Evolutionary conservation across 2,797 vertebrate species (phyloP).

Genomic region (Oryzias dopingdopingensis): DNA sequence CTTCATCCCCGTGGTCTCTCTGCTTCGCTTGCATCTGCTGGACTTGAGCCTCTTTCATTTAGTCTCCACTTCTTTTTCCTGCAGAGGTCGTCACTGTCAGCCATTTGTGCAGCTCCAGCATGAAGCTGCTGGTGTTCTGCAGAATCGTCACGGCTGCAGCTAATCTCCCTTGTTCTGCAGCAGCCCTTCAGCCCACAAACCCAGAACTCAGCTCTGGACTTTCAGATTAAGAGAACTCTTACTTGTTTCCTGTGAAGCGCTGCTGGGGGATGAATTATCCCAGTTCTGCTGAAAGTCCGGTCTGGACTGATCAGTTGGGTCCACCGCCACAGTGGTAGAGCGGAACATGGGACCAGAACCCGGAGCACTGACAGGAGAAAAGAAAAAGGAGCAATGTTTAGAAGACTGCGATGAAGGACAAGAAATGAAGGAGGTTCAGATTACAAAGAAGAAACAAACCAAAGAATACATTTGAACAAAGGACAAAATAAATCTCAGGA

Average conservation of each 20-base stretch:
- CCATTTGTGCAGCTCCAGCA: no score
- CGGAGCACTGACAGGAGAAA: constrained; percentile 80
- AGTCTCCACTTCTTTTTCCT: no score
- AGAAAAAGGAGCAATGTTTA: not conserved
- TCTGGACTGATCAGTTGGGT: constrained; percentile 58
- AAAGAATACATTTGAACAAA: not conserved
- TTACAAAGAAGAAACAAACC: not conserved
- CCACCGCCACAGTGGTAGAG: constrained; percentile 93
- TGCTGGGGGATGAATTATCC: constrained; percentile 25
- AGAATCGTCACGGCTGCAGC: no score
- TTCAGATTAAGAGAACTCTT: constrained; percentile 36
- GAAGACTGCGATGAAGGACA: not conserved
- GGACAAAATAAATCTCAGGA: not conserved
- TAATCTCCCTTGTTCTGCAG: no score
- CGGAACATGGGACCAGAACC: constrained; percentile 98
- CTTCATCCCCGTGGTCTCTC: no score
- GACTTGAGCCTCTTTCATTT: no score
- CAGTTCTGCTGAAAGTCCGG: constrained; percentile 33
- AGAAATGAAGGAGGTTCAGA: not conserved
- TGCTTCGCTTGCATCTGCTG: no score
- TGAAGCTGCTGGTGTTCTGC: no score
- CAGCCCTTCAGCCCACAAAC: no score
- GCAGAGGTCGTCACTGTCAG: no score
- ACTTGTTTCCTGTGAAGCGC: constrained; percentile 48
- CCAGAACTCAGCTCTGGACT: not conserved